Evolutionary conservation across 2,113 vertebrate genomes (phyloP), one percentile per base, ranked within the genome.

Genomic region (Oreochromis tanganicae): DNA sequence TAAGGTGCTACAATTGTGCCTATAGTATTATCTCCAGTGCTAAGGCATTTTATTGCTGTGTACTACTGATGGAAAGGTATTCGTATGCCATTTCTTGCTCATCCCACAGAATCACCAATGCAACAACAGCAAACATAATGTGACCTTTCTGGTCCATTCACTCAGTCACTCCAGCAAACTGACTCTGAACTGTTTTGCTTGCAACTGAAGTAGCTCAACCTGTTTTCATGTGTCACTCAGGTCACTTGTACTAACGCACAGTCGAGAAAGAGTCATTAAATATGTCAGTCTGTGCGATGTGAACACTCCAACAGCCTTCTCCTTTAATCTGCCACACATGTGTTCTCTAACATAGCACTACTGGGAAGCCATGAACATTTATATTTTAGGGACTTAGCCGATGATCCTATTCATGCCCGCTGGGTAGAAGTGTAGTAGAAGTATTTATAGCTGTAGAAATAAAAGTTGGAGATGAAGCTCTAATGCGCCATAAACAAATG

Each of bases 131-230:
- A 75, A 85, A 89, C 17, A 2, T 46, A 81, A 56, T 3, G n/a
- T 82, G 83, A 86, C 46, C 87, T 75, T 61, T 68, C 63, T 36
- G 19, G 17, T 63, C 75, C 41, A 19, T 50, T 71, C 57, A 56
- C 50, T 86, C 86, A 6, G 9, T 87, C 79, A 66, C 46, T 71
- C 2, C 38, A 71, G 66, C 61, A 34, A 63, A 82, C 46, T 27
- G 0, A 21, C 32, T 80, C 63, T 9, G 66, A 86, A 36, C 29
- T 83, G 83, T 83, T 86, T 80, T 14, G 32, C 71, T 79, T 21
- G 78, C 12, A 82, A 71, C 82, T 81, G n/a, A 43, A 91, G 89
- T 27, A 43, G 90, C 90, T 87, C 83, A 48, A 79, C 92, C 91
- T 81, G 89, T 85, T 93, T 88, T 21, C 55, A 34, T 7, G 36